Evolutionary conservation across 2,113 vertebrate species (phyloP), one percentile per base, ranked within the genome.

Genomic region (Petaurus breviceps): DNA sequence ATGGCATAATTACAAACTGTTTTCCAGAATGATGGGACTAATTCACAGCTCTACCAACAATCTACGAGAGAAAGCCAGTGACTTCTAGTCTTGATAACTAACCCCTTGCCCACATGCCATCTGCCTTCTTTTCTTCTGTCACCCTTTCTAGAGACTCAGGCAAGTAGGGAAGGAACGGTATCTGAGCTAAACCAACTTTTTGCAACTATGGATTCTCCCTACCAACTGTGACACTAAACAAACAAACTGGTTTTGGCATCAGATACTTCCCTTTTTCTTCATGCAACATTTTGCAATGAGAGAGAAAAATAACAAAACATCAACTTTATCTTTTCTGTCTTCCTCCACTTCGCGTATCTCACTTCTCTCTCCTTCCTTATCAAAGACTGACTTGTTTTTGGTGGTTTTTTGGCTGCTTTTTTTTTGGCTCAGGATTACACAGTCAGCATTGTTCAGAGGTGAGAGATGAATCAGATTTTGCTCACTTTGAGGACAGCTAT

Each of bases 201-300:
- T 92, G n/a, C 54, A 53, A 47, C 5, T 37, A 7, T 47, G 57
- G 89, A 51, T 23, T 52, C 90, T 46, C 57, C 43, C 46, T 3
- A 16, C 1, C 37, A 54, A 55, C 19, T 28, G 46, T 49, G 54
- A 50, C 94, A 84, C 52, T 46, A 14, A 95, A 91, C 47, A 14
- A 95, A 91, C 43, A 22, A 49, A 46, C 19, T 90, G n/a, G 94
- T 46, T 84, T 49, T 47, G 14, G 12, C 55, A 90, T 6, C 26
- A 26, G 9, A 93, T n/a, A 52, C 94, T 96, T 95, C 91, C 23
- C 19, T 52, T 93, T 96, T 89, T 92, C 0, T 0, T 51, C 28
- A 94, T 0, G 53, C 51, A 93, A 43, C 5, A 11, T 96, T 95
- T 94, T 90, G 94, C 92, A 96, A 94, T 8, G 4, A 37, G 7